Percentiles rank a stretch among this genome's conserved stretches.
Evolutionary conservation across 2,888 invertebrate species (phyloP).

Genomic region (Gymnosoma rotundatum): DNA sequence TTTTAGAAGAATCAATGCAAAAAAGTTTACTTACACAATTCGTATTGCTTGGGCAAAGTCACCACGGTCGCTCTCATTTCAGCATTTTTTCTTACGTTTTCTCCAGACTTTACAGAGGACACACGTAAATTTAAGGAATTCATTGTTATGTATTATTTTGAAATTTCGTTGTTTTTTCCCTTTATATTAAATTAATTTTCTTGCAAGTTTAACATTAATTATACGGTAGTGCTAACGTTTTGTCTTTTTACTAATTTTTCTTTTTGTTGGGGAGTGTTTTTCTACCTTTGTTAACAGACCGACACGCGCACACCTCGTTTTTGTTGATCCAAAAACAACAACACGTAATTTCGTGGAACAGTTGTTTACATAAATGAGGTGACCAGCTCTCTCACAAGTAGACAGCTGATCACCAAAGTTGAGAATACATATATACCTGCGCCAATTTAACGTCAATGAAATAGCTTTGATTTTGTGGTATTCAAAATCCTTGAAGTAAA

Average conservation of each 20-base stretch:
- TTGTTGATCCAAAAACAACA: conserved; percentile 49
- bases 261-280: conserved; percentile 23
- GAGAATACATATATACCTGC: too few relatives aligned
- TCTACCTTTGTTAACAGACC: conserved; percentile 11
- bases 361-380: conserved; percentile 22
- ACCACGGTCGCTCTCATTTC: conserved; percentile 75
- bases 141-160: conserved; percentile 70
- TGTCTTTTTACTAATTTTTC: not conserved
- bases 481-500: too few relatives aligned
- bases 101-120: conserved; percentile 75
- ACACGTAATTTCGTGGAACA: not conserved
- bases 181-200: not conserved
- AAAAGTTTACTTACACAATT: conserved; percentile 70
- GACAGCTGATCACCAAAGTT: conserved; percentile 11
- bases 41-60: conserved; percentile 73
- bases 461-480: too few relatives aligned
- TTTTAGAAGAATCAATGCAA: not conserved
- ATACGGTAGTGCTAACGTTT: conserved; percentile 26
- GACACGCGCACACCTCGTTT: conserved; percentile 53
- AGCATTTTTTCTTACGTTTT: conserved; percentile 76
- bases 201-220: conserved; percentile 39
- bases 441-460: too few relatives aligned
- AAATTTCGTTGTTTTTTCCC: conserved; percentile 24
- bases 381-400: not conserved
- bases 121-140: conserved; percentile 76